A percentile compares a stretch with the other conserved stretches of the same genome.
These are phyloP conservation scores for Psettodes erumei DNA, from an alignment of 2,113 vertebrate genomes.

Conservation along the genomic window DNA sequence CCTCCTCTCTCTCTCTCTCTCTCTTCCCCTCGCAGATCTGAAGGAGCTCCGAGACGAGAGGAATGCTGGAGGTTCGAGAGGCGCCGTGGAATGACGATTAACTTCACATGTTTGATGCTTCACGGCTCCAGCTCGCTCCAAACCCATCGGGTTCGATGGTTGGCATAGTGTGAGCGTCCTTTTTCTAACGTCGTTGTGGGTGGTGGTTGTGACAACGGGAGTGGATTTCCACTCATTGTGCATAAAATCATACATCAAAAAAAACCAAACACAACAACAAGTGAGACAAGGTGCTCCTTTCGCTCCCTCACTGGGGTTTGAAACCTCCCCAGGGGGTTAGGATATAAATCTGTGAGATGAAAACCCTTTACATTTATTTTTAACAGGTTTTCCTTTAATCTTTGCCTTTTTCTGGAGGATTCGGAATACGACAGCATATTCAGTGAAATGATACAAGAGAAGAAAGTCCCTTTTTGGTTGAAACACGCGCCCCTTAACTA, in stretches of 20 bases:
- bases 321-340: too few relatives aligned
- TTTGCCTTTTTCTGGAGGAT: background rate
- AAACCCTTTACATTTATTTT: background rate
- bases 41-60: slow-evolving; percentile 72
- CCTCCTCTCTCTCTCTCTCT: slow-evolving; percentile 64
- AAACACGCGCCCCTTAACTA: background rate
- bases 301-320: background rate
- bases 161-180: background rate
- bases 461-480: background rate
- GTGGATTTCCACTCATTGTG: background rate
- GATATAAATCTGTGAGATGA: background rate
- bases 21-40: slow-evolving; percentile 66
- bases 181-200: background rate
- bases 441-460: background rate
- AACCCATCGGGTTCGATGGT: background rate
- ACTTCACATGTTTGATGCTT: slow-evolving; percentile 77
- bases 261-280: too few relatives aligned
- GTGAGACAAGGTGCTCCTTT: background rate
- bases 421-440: background rate
- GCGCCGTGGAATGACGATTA: slow-evolving; percentile 76
- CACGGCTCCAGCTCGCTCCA: slow-evolving; percentile 35
- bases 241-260: background rate
- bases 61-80: slow-evolving; percentile 78
- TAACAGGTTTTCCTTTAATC: background rate
- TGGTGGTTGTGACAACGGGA: background rate